phyloP scores from a whole-genome alignment of 2,797 vertebrate genomes.

The Pampus argenteus region DNA sequence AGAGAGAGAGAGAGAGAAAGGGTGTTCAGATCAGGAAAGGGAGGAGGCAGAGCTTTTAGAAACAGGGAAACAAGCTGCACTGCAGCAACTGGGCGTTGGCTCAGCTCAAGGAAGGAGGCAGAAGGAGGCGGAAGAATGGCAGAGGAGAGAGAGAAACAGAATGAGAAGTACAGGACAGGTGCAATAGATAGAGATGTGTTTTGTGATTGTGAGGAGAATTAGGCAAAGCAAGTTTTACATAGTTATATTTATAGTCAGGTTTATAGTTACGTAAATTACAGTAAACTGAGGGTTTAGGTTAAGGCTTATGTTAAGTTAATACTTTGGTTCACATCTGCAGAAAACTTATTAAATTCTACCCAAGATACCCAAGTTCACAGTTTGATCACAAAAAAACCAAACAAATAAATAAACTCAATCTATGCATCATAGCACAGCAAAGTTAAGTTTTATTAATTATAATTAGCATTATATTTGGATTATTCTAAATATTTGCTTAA shows the following conservation, averaged over 20 bases:
- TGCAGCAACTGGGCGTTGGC: conserved; percentile 85
- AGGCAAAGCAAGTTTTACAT: too few species aligned
- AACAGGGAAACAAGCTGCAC: conserved; percentile 74
- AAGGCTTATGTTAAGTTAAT: background rate
- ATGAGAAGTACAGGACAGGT: conserved; percentile 15
- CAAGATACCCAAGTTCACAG: background rate
- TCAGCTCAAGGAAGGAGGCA: conserved; percentile 45
- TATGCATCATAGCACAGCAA: background rate
- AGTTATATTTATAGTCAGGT: background rate
- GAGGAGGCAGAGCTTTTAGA: conserved; percentile 58
- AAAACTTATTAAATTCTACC: background rate
- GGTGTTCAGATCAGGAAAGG: conserved; percentile 45
- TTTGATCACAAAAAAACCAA: background rate
- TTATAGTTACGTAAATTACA: background rate
- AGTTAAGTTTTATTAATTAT: too few species aligned
- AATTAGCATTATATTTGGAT: background rate
- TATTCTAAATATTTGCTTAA: background rate
- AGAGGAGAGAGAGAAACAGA: conserved; percentile 27
- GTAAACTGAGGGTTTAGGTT: background rate
- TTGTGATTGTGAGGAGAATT: conserved; percentile 2
- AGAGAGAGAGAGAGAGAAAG: conserved; percentile 30
- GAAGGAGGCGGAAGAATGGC: conserved; percentile 37
- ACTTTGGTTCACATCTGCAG: background rate
- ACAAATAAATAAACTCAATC: background rate
- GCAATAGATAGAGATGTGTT: background rate